Conservation (phyloP, 2,113 vertebrate species). For the Coracopsis vasa region DNA sequence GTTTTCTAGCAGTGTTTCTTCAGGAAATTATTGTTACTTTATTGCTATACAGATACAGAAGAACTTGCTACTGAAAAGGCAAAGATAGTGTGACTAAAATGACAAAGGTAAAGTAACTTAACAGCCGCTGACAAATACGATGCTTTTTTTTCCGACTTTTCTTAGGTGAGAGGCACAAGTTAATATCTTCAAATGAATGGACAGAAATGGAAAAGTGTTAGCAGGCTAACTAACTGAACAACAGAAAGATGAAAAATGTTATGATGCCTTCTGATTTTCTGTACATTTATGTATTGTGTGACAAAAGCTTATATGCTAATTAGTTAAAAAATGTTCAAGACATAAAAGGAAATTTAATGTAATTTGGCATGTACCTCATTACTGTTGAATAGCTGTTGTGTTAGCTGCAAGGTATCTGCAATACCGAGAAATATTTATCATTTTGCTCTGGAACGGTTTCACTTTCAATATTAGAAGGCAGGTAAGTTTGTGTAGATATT, state of each 20-base stretch:
- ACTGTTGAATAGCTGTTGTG: not conserved
- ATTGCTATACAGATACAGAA: not conserved
- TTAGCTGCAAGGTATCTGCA: not conserved
- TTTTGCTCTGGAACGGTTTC: not conserved
- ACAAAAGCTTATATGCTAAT: not conserved
- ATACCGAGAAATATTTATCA: not conserved
- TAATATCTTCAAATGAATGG: not conserved
- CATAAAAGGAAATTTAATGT: not conserved
- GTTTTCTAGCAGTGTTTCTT: not conserved
- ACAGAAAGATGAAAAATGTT: not conserved
- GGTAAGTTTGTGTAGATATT: not conserved
- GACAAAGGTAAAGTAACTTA: not conserved
- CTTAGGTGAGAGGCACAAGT: not conserved
- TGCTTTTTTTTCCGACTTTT: not conserved
- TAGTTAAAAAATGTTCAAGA: not conserved
- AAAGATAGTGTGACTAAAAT: not conserved
- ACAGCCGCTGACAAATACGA: not conserved
- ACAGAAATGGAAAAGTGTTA: not conserved
- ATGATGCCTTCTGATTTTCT: not conserved
- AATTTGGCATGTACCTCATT: not conserved
- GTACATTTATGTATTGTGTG: not conserved
- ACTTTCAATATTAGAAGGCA: not conserved
- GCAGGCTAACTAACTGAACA: not conserved
- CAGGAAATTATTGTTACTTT: not conserved
- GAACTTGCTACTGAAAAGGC: not conserved